phyloP scores from a whole-genome alignment of 1,140 invertebrate genomes.

The Diachasma alloeum region DNA sequence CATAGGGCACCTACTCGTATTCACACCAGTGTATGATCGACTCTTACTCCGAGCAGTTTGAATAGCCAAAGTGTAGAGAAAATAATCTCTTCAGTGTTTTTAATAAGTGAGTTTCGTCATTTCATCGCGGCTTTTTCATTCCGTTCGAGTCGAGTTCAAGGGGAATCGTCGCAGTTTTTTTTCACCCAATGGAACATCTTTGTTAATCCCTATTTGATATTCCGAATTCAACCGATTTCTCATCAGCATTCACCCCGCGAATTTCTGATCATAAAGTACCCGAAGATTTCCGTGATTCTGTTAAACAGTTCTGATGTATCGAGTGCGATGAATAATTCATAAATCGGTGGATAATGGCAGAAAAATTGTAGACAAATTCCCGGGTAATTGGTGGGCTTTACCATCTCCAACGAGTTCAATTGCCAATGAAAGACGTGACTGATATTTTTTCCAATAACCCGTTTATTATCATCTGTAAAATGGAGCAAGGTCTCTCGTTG shows the following conservation, averaged over 20 bases:
- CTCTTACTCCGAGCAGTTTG: not conserved
- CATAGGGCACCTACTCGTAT: slow-evolving; percentile 32
- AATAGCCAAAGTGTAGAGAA: not conserved
- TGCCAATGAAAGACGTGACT: not conserved
- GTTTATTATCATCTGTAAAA: slow-evolving; percentile 33
- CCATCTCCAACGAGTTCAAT: not conserved
- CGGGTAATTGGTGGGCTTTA: not conserved
- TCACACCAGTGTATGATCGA: not conserved
- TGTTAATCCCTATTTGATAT: not conserved
- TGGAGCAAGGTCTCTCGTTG: slow-evolving; percentile 55
- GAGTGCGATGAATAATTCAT: not conserved
- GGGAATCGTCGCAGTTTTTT: not conserved
- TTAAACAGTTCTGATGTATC: not conserved
- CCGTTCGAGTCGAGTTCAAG: not conserved
- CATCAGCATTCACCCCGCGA: not conserved
- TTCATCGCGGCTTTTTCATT: not conserved
- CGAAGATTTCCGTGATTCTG: not conserved
- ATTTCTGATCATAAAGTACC: not conserved
- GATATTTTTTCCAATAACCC: slow-evolving; percentile 11
- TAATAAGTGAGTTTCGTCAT: not conserved
- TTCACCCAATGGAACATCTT: not conserved
- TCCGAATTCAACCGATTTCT: not conserved
- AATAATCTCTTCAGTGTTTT: not conserved
- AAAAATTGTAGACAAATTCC: not conserved
- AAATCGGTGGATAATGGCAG: not conserved